Conservation (phyloP, 2,113 vertebrate species). For the Peromyscus polionotus region DNA sequence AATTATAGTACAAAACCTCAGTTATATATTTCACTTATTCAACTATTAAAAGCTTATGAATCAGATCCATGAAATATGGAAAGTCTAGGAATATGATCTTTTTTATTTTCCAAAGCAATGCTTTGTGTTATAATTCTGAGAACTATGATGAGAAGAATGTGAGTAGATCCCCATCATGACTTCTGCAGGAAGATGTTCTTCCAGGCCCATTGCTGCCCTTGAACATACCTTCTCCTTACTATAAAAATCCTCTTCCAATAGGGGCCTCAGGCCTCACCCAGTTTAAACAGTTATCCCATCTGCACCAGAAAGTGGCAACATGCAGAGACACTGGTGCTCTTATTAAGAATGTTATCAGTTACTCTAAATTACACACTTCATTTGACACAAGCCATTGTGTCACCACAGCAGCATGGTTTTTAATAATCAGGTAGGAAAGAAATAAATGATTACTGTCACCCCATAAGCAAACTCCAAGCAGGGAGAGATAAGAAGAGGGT, state of each 20-base stretch:
- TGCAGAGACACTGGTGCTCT: fast-evolving
- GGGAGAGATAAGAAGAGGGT: neutral
- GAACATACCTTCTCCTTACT: neutral
- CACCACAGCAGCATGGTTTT: neutral
- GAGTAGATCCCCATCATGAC: too few species aligned
- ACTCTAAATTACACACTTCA: neutral
- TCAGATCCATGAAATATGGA: neutral
- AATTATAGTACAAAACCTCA: neutral
- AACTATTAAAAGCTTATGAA: neutral
- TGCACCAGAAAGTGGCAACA: neutral
- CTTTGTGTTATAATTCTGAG: neutral
- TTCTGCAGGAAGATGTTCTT: neutral
- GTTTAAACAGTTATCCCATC: neutral
- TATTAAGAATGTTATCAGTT: neutral
- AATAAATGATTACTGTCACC: neutral
- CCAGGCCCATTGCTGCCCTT: neutral
- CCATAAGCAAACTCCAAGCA: neutral
- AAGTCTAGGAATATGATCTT: neutral
- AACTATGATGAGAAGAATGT: neutral
- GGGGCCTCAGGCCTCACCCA: neutral
- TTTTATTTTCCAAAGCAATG: neutral
- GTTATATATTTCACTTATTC: neutral
- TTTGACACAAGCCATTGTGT: neutral
- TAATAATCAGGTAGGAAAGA: neutral
- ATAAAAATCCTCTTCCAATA: neutral